Base-by-base conservation (phyloP, 2,888 invertebrate species). In the Dolichopus griseipennis region DNA sequence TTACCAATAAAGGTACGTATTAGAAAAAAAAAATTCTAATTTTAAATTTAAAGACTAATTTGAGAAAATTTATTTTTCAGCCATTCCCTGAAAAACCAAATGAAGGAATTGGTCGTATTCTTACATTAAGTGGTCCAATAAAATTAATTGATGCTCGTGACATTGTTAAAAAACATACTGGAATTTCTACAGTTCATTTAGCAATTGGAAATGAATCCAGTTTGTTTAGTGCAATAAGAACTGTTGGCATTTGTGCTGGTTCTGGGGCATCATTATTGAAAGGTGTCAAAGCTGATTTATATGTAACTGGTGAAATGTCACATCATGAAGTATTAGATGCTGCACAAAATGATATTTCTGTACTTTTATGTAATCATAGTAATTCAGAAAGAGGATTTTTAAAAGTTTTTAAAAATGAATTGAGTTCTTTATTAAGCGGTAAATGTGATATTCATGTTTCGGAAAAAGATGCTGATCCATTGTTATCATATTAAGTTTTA, bases 271-370 rank as follows among this genome's bases (percentile, higher is more conserved):
- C 92, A 0, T 85, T 97, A 2, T 81, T 97, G 22, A 87, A 87
- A 72, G 88, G 86, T 18, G 83, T 88, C 0, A 69, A 79, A 21
- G 93, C 91, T 3, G 93, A 95, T 82, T 83, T 97, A 18, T 92
- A 90, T 75, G 78, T 97, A 52, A 96, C 96, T 20, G 92, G 88
- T 10, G 97, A 97, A 84, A 96, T 97, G 95, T 86, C 92, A 1
- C 97, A 97, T 80, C 97, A 97, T 77, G 95, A 97, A 72, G 82
- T 96, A 1, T 84, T 97, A 52, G 93, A 97, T 76, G 94, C 93
- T 0, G 85, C 88, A 33, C 93, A 94, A 74, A 87, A 85, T 68
- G 90, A 91, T 37, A 86, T 86, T 20, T 87, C 88, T 68, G 95
- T 97, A 0, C 90, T 97, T 75, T 83, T 97, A 21, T 93, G 93